Evolutionary conservation across 2,888 invertebrate genomes (phyloP).

Genomic region (Stenoptilia bipunctidactyla): DNA sequence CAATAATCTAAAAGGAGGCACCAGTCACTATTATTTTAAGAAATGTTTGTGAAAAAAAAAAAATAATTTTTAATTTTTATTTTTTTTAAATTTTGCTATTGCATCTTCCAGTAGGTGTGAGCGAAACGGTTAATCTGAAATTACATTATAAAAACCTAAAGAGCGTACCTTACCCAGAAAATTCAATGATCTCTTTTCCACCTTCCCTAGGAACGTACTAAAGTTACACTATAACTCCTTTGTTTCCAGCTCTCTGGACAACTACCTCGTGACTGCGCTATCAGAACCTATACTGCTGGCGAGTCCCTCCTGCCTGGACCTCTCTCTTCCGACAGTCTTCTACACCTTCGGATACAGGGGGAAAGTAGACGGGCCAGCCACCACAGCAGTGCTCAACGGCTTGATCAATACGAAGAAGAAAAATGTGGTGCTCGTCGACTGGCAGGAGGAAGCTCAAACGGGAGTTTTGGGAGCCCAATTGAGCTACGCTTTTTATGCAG

Average conservation of each 20-base stretch:
- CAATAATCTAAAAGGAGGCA: too few relatives aligned
- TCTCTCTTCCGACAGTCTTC: slow-evolving; percentile 34
- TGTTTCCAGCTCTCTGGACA: slow-evolving; percentile 36
- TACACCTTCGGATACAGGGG: slow-evolving; percentile 60
- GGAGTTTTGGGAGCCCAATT: slow-evolving; percentile 40
- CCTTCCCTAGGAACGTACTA: not conserved
- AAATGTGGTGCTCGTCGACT: slow-evolving; percentile 52
- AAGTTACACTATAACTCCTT: too few relatives aligned
- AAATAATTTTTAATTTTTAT: too few relatives aligned
- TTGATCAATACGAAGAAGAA: slow-evolving; percentile 43
- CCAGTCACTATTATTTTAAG: too few relatives aligned
- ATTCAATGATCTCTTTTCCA: too few relatives aligned
- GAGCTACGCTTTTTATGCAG: slow-evolving; percentile 43
- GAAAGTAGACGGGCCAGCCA: slow-evolving; percentile 38
- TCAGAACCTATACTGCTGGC: slow-evolving; percentile 24
- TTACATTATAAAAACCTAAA: too few relatives aligned
- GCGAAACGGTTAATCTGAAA: too few relatives aligned
- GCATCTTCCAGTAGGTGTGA: too few relatives aligned
- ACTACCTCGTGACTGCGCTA: slow-evolving; percentile 30
- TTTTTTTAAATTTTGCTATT: too few relatives aligned
- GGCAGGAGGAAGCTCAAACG: slow-evolving; percentile 53
- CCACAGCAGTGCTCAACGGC: slow-evolving; percentile 40
- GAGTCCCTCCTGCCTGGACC: slow-evolving; percentile 36
- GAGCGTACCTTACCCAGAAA: too few relatives aligned
- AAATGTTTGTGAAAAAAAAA: too few relatives aligned